These are phyloP conservation scores for Pygmarrhopalites habei DNA, from an alignment of 1,140 invertebrate species.

Conservation along the genomic window DNA sequence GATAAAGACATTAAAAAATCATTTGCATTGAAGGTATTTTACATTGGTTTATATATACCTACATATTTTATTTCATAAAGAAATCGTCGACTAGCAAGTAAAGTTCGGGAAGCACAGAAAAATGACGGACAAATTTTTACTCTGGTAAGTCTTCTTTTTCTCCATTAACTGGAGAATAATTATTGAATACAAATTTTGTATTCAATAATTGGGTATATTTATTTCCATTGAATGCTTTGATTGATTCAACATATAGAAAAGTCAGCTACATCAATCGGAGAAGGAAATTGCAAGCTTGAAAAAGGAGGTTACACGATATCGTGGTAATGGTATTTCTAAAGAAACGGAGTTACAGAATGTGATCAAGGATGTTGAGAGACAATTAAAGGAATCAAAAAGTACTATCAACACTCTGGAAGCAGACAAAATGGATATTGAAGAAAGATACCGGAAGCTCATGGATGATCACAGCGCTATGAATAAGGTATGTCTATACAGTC, in stretches of 20 bases:
- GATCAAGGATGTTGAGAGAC: constrained; percentile 10
- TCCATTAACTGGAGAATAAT: no score
- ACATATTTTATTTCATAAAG: no score
- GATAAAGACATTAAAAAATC: no score
- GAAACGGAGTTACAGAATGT: constrained; percentile 26
- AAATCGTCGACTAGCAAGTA: constrained; percentile 75
- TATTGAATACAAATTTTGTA: no score
- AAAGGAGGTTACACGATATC: constrained; percentile 28
- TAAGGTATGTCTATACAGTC: no score
- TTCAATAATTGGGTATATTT: no score
- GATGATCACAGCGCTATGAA: no score
- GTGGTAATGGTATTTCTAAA: constrained; percentile 12
- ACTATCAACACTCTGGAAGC: constrained; percentile 19
- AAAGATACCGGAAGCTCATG: constrained; percentile 18
- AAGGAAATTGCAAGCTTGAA: constrained; percentile 34
- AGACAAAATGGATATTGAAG: constrained; percentile 18
- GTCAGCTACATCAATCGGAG: constrained; percentile 30
- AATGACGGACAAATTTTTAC: constrained; percentile 76
- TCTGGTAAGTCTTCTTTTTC: no score
- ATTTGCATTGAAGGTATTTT: no score
- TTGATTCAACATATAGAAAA: constrained; percentile 6
- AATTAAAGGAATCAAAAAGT: constrained; percentile 6
- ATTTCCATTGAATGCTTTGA: no score
- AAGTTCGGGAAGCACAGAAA: constrained; percentile 65
- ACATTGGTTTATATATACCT: no score